Conservation (phyloP, 2,888 invertebrate species). For the Thereva unica region DNA sequence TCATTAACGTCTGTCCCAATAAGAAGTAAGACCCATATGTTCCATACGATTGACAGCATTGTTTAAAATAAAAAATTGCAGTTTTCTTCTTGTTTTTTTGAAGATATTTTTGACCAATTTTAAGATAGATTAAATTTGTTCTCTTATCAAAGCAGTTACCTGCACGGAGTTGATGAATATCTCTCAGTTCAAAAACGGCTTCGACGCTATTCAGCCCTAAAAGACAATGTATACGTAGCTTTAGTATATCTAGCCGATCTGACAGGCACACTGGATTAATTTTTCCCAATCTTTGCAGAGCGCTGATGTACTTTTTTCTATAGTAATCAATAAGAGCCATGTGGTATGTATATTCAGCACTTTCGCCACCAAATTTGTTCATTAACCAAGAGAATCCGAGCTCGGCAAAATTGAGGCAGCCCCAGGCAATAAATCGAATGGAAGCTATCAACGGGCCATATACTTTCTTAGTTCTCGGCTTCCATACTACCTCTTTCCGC, state of each 20-base stretch:
- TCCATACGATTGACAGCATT: conserved; percentile 7
- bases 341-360: conserved; percentile 26
- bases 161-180: neutral
- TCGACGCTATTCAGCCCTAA: conserved; percentile 27
- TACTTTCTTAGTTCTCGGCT: neutral
- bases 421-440: conserved; percentile 31
- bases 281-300: conserved; percentile 17
- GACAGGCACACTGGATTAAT: conserved; percentile 11
- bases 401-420: conserved; percentile 36
- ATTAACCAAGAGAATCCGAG: conserved; percentile 22
- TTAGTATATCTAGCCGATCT: neutral
- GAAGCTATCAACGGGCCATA: conserved; percentile 19
- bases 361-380: conserved; percentile 14
- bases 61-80: conserved; percentile 32
- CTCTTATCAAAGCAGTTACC: neutral
- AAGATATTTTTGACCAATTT: conserved; percentile 23
- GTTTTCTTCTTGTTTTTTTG: conserved; percentile 8
- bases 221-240: conserved; percentile 27
- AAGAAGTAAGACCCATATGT: conserved; percentile 23
- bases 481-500: conserved; percentile 26
- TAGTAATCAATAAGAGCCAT: conserved; percentile 36
- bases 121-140: conserved; percentile 24
- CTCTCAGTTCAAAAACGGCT: conserved; percentile 3
- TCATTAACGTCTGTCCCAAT: conserved; percentile 21
- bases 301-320: conserved; percentile 16